Conservation (phyloP, 1,140 invertebrate genomes). For the Planococcus citri region DNA sequence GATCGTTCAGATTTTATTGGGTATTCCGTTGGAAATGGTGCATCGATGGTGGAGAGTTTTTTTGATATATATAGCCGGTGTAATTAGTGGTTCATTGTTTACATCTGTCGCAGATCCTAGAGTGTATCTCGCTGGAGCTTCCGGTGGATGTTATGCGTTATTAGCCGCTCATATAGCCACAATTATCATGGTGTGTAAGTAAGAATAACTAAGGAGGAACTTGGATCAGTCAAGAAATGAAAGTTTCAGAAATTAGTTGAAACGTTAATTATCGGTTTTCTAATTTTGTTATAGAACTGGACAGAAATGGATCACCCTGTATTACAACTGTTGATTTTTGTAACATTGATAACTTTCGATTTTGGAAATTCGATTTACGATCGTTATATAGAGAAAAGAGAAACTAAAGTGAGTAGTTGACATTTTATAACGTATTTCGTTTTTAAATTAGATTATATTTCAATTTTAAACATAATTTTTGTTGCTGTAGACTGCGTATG, state of each 20-base stretch:
- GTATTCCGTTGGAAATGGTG: slow-evolving; percentile 88
- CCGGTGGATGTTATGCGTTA: slow-evolving; percentile 89
- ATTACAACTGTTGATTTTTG: slow-evolving; percentile 61
- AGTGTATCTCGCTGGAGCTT: slow-evolving; percentile 83
- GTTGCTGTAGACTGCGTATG: slow-evolving; percentile 59
- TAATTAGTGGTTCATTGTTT: slow-evolving; percentile 71
- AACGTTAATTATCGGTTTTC: neutral
- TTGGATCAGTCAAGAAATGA: too few species aligned
- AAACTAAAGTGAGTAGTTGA: slow-evolving; percentile 20
- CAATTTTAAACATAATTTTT: neutral
- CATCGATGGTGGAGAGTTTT: slow-evolving; percentile 86
- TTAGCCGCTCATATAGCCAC: slow-evolving; percentile 91
- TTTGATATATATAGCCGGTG: slow-evolving; percentile 65
- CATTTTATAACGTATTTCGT: neutral
- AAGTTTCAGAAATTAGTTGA: too few species aligned
- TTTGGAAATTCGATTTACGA: slow-evolving; percentile 71
- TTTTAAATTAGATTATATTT: neutral
- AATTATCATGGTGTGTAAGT: slow-evolving; percentile 64
- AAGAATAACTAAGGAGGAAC: neutral
- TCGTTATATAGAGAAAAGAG: slow-evolving; percentile 49
- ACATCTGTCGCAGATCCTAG: slow-evolving; percentile 80
- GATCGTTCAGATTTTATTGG: slow-evolving; percentile 80
- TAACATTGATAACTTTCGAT: slow-evolving; percentile 59
- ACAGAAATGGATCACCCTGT: slow-evolving; percentile 79
- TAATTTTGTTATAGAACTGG: slow-evolving; percentile 66